Evolutionary conservation across 2,888 invertebrate genomes (phyloP), one percentile per base, ranked within the genome.

Genomic region (Anticlea derivata): DNA sequence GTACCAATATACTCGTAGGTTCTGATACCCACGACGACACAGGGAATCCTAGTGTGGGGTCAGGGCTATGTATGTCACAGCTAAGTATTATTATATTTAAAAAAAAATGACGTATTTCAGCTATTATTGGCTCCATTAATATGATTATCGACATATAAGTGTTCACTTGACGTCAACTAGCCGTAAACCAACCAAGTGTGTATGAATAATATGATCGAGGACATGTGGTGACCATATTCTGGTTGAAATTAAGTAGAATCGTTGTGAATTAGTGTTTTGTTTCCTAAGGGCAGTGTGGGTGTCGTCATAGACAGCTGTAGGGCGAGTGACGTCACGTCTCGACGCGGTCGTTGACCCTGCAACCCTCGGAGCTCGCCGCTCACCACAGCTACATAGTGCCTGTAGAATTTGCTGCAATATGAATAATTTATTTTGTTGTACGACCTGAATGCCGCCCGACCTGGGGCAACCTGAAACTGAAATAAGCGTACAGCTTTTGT

Each of bases 271-370:
- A 83, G 75, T 77, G 78, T 74, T 67, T 66, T 49, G 66, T 48
- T 62, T 61, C 50, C 11, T 40, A 13, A 65, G 73, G 76, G 77
- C 75, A 74, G 73, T 73, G 48, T 66, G 59, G 66, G 71, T 89
- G 89, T 88, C 86, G 89, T 90, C 88, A 84, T 71, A 71, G 78
- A 80, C 88, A 88, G 89, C 89, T 89, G 89, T 87, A 86, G 85
- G 85, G 85, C 83, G 87, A 76, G 67, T 88, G 87, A 88, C 88
- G 87, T 89, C 87, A 88, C 73, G 79, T 73, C 73, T 75, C 73
- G 75, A 63, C 75, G 76, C 75, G 84, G 80, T 76, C 87, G 75
- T 80, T 75, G 85, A 86, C 84, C 87, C 83, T 80, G 75, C 70
- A 73, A 68, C 74, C 69, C 66, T 65, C 65, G 61, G 52, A 45